Conservation (phyloP, 2,888 invertebrate species). For the Podotricha telesiphe region DNA sequence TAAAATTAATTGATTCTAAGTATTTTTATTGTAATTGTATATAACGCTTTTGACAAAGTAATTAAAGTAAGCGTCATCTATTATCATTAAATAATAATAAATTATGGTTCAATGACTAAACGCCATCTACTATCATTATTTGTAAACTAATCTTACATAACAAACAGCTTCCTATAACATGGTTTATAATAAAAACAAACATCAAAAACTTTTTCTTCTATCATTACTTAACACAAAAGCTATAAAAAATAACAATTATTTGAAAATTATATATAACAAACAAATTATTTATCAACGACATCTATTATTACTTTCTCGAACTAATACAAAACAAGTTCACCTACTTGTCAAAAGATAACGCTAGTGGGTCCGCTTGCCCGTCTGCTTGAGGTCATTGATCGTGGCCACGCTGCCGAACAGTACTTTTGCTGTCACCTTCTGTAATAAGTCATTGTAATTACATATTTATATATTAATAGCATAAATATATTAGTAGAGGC, state of each 20-base stretch:
- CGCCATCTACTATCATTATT: slow-evolving; percentile 45
- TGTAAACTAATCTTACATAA: no score
- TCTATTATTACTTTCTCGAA: slow-evolving; percentile 34
- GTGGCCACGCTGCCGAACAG: slow-evolving; percentile 89
- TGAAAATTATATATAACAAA: no score
- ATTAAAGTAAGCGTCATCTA: slow-evolving; percentile 48
- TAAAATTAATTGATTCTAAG: no score
- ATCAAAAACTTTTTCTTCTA: no score
- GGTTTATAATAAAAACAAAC: no score
- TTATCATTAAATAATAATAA: not conserved
- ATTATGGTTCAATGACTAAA: not conserved
- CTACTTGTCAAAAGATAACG: slow-evolving; percentile 62
- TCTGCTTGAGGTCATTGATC: slow-evolving; percentile 88
- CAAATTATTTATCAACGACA: slow-evolving; percentile 40
- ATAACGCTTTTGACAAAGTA: no score
- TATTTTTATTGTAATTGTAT: no score
- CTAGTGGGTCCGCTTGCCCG: slow-evolving; percentile 84
- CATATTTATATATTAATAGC: slow-evolving; percentile 19
- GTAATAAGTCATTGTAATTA: slow-evolving; percentile 49
- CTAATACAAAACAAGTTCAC: slow-evolving; percentile 43
- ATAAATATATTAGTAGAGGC: slow-evolving; percentile 1
- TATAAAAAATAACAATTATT: no score
- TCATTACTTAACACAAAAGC: no score
- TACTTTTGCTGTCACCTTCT: slow-evolving; percentile 89
- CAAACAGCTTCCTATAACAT: no score